Evolutionary conservation across 1,140 invertebrate species (phyloP), one percentile per base, ranked within the genome.

Genomic region (Elymnias hypermnestra): DNA sequence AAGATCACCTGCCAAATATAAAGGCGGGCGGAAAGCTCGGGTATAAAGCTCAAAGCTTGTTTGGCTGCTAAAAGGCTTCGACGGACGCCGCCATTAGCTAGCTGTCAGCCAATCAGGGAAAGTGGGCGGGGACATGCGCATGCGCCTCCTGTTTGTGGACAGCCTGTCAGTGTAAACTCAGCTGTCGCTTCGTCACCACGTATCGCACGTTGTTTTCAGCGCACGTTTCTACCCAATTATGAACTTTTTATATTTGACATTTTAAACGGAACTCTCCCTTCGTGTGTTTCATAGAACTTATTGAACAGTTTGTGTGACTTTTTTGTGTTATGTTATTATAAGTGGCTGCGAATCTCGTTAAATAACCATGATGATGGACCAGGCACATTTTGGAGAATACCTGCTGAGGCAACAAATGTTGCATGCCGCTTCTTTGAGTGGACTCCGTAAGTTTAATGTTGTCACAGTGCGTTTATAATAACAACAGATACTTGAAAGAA

Each of bases 371-470:
- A 85, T 83, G 82, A 85, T 83, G 82, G 78, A 83, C 61, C 82
- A 83, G 53, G 70, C 82, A 5, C 79, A 83, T 46, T 81, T 85
- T 40, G 75, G 77, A 46, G 82, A 83, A 60, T 85, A 83, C 55
- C 56, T 85, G 56, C 63, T 85, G 59, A 72, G 82, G 38, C 82
- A 85, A 48, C 82, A 85, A 70, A 85, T 85, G 79, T 45, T 85
- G 52, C 82, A 85, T 29, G 81, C 81, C 1, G 82, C 78, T 15
- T 82, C 78, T 5, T 57, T 83, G 2, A 78, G 75, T 50, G 71
- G 78, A 13, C 57, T 83, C 21, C 82, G 82, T 85, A 66, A 79
- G 78, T 81, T 37, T 26, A 25, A 29, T 12, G n/a, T n/a, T n/a
- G n/a, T n/a, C n/a, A n/a, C n/a, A n/a, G n/a, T n/a, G n/a, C 21